A percentile compares a stretch with the other conserved stretches of the same genome.
Conservation (phyloP, 2,888 invertebrate species). For the Epirrhoe tristata region DNA sequence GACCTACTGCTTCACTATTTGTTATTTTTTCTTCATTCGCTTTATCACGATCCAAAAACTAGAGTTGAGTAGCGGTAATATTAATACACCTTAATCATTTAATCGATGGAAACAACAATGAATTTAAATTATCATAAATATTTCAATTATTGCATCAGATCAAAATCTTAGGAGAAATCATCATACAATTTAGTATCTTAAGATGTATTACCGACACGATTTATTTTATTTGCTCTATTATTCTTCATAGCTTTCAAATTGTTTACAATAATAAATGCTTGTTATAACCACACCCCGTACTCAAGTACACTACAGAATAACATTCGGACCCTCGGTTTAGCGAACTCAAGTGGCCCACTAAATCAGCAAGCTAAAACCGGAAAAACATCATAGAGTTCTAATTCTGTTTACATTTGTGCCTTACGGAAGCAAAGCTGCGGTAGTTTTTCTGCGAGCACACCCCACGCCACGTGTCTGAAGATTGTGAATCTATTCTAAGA, state of each 20-base stretch:
- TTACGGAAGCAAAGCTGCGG: slow-evolving; percentile 79
- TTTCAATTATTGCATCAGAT: not conserved
- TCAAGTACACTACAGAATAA: slow-evolving; percentile 47
- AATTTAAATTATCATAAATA: too few species aligned
- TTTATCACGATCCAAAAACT: not conserved
- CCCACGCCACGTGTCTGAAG: slow-evolving; percentile 80
- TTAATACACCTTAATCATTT: too few species aligned
- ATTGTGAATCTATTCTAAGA: slow-evolving; percentile 79
- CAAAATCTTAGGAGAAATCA: not conserved
- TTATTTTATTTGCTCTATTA: not conserved
- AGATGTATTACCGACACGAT: not conserved
- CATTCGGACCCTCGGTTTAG: slow-evolving; percentile 60
- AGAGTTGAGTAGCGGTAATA: too few species aligned
- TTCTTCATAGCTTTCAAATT: slow-evolving; percentile 14
- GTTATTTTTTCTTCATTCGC: not conserved
- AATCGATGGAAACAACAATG: too few species aligned
- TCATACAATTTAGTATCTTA: not conserved
- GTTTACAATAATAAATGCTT: slow-evolving; percentile 33
- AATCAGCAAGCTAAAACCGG: slow-evolving; percentile 76
- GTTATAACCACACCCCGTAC: slow-evolving; percentile 43
- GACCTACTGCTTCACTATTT: slow-evolving; percentile 9
- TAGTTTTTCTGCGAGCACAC: slow-evolving; percentile 77
- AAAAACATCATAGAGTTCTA: slow-evolving; percentile 82
- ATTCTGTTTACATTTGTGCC: slow-evolving; percentile 81
- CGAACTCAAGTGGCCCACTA: slow-evolving; percentile 67